Base-by-base conservation (phyloP, 2,797 vertebrate genomes). In the Pygocentrus nattereri region DNA sequence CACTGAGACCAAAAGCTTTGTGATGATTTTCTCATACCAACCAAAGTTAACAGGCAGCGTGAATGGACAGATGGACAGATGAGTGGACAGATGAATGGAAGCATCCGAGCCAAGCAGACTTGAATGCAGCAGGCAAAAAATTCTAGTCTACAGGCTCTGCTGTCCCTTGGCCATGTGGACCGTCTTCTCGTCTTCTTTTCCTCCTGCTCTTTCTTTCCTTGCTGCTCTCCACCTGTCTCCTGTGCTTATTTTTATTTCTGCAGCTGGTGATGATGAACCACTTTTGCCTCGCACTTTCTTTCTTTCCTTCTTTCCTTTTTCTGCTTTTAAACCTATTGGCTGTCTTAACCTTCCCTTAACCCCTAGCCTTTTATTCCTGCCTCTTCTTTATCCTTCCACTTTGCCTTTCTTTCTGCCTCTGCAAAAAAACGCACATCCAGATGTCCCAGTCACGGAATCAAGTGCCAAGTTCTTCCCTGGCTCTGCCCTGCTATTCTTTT, bases 221-320 rank as follows among this genome's bases (percentile, higher is more conserved):
- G 0, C 72, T 21, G 81, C 85, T 76, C 85, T 81, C 76, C 77
- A 87, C 80, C 87, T 88, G 77, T 76, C 58, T 73, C 50, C 58
- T 71, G 30, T 49, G 21, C 30, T 34, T 49, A 21, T 21, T 56
- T n/a, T 52, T 7, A n/a, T 7, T 18, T 73, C 30, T 56, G 11
- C 12, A 10, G 11, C 25, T 19, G 44, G 67, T 18, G 27, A 15
- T 5, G 18, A 18, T 72, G 11, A 50, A 31, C 49, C 34, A 19
- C 30, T 19, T 44, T 44, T 10, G 41, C 10, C 41, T 44, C 10
- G 10, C 41, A 44, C 41, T 44, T 44, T 44, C n/a, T 68, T 68
- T 34, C 38, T 38, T 62, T 76, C 68, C 5, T 25, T 74, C 44
- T 10, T 67, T 56, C 52, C 56, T 49, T 41, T 30, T 67, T 19